These are phyloP conservation scores for Puffinus mauretanicus DNA, from an alignment of 2,113 vertebrate genomes.

Conservation along the genomic window DNA sequence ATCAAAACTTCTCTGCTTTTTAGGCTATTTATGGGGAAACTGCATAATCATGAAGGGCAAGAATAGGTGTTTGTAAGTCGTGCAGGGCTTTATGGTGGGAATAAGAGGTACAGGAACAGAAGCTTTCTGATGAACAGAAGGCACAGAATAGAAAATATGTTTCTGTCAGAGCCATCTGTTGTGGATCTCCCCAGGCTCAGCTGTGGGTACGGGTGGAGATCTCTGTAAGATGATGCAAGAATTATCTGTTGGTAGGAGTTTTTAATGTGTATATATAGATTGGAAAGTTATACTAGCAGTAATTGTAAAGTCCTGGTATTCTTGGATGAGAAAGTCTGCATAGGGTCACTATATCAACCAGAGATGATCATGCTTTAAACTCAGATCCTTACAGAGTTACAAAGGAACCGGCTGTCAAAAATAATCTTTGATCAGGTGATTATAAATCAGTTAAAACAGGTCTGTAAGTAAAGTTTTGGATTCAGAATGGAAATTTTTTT, in stretches of 20 bases:
- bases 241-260: not conserved
- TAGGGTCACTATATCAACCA: not conserved
- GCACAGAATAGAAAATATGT: conserved; percentile 55
- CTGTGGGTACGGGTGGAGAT: conserved; percentile 20
- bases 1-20: not conserved
- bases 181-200: conserved; percentile 44
- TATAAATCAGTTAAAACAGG: not conserved
- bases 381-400: not conserved
- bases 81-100: conserved; percentile 13
- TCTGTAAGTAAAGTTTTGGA: not conserved
- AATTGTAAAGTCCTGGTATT: not conserved
- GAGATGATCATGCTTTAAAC: not conserved
- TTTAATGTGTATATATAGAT: not conserved
- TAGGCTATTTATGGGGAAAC: not conserved
- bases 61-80: not conserved
- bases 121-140: conserved; percentile 55
- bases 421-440: not conserved
- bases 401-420: not conserved
- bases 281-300: not conserved
- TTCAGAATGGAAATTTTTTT: not conserved
- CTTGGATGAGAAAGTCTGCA: not conserved
- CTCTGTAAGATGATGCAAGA: not conserved
- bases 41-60: not conserved
- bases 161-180: conserved; percentile 60
- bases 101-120: conserved; percentile 38